These are phyloP conservation scores for Paratilapia polleni DNA, from an alignment of 2,113 vertebrate species.

Conservation along the genomic window DNA sequence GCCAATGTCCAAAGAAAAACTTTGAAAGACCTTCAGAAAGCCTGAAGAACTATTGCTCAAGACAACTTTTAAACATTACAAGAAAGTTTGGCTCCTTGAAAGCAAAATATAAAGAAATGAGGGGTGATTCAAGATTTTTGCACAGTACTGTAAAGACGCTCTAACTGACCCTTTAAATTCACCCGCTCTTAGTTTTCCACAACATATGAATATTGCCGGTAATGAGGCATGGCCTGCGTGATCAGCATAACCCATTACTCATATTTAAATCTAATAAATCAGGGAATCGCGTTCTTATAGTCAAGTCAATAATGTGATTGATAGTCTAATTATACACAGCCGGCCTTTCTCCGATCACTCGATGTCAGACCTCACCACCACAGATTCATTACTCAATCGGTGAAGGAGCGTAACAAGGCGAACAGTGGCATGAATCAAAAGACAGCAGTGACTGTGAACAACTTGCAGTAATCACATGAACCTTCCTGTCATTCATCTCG, in stretches of 20 bases:
- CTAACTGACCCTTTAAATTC: background rate
- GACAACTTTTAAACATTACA: background rate
- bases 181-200: background rate
- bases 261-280: slow-evolving; percentile 34
- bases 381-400: slow-evolving; percentile 35
- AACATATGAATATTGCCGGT: slow-evolving; percentile 1
- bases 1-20: background rate
- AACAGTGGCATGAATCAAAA: slow-evolving; percentile 33
- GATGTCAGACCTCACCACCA: slow-evolving; percentile 16
- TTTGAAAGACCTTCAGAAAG: background rate
- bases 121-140: background rate
- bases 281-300: background rate
- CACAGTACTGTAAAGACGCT: background rate
- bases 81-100: background rate
- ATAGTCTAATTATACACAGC: slow-evolving; percentile 55
- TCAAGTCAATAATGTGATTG: slow-evolving; percentile 38
- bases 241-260: slow-evolving; percentile 1
- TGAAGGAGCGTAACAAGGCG: slow-evolving; percentile 38
- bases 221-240: slow-evolving; percentile 13
- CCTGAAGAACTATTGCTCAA: background rate
- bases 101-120: background rate
- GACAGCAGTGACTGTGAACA: slow-evolving; percentile 5
- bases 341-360: slow-evolving; percentile 19
- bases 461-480: slow-evolving; percentile 36
- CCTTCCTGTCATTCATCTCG: slow-evolving; percentile 34